A percentile compares a stretch with the other conserved stretches of the same genome.
Evolutionary conservation across 2,113 vertebrate genomes (phyloP).

Genomic region (Engystomops pustulosus): DNA sequence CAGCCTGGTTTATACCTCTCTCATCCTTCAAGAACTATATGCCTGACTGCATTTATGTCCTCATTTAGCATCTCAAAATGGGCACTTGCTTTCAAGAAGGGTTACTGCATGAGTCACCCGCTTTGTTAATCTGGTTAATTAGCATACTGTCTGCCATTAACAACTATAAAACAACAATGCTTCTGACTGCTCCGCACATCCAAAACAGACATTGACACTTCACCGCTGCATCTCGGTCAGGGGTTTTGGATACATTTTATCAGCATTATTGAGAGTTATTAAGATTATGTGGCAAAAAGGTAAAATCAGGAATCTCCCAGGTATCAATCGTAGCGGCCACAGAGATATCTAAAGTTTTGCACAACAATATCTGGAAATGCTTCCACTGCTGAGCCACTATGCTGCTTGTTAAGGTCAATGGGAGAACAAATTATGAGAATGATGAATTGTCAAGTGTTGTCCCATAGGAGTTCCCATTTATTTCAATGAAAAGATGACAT

Average conservation of each 20-base stretch:
- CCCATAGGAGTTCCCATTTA: no score
- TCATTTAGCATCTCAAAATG: constrained; percentile 78
- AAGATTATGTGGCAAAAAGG: not conserved
- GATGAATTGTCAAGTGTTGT: no score
- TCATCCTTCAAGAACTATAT: constrained; percentile 73
- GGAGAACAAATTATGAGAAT: no score
- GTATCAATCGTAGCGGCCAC: no score
- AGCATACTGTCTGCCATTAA: constrained; percentile 76
- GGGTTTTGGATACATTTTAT: not conserved
- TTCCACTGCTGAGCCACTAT: no score
- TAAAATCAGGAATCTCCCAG: not conserved
- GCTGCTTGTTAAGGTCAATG: no score
- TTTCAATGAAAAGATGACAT: no score
- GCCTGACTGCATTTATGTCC: constrained; percentile 76
- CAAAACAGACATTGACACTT: constrained; percentile 61
- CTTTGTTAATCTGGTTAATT: constrained; percentile 81
- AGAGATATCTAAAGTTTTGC: not conserved
- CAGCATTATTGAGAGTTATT: not conserved
- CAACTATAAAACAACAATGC: constrained; percentile 74
- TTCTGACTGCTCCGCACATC: constrained; percentile 64
- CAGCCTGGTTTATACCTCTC: constrained; percentile 67
- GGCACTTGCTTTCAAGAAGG: constrained; percentile 74
- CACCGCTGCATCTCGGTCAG: not conserved
- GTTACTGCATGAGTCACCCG: constrained; percentile 76
- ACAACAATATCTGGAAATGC: no score